phyloP scores from a whole-genome alignment of 2,113 vertebrate species.

The Chionodraco myersi region DNA sequence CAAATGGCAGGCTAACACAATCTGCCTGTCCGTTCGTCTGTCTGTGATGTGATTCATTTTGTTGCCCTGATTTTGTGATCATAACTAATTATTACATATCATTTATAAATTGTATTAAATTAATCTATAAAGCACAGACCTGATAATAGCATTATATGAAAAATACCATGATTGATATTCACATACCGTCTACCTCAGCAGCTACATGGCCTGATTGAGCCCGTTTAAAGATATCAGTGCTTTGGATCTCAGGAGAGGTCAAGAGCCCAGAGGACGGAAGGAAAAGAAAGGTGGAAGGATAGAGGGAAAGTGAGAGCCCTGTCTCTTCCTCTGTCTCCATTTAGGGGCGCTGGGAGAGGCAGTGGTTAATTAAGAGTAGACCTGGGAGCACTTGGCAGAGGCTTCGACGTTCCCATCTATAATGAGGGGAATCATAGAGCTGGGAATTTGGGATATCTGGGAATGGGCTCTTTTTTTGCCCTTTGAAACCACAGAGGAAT shows the following conservation, averaged over 20 bases:
- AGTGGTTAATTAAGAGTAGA: slow-evolving; percentile 79
- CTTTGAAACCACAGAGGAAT: slow-evolving; percentile 68
- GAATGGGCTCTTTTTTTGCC: slow-evolving; percentile 67
- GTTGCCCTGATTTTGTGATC: background rate
- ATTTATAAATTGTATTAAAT: background rate
- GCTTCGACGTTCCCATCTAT: slow-evolving; percentile 73
- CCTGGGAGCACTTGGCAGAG: slow-evolving; percentile 81
- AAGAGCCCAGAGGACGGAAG: slow-evolving; percentile 34
- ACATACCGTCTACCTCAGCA: slow-evolving; percentile 38
- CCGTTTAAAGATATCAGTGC: slow-evolving; percentile 67
- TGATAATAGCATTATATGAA: background rate
- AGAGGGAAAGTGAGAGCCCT: slow-evolving; percentile 48
- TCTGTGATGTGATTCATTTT: background rate
- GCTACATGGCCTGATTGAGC: slow-evolving; percentile 37
- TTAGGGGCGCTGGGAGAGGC: slow-evolving; percentile 67
- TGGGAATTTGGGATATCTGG: slow-evolving; percentile 83
- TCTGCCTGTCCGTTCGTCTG: background rate
- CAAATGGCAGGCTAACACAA: background rate
- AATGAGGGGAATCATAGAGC: slow-evolving; percentile 85
- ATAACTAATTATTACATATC: background rate
- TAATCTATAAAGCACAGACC: background rate
- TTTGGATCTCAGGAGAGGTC: slow-evolving; percentile 51
- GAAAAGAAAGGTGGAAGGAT: slow-evolving; percentile 48
- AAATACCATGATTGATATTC: slow-evolving; percentile 41
- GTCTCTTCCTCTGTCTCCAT: slow-evolving; percentile 58